A percentile compares a stretch with the other conserved stretches of the same genome.
Conservation (phyloP, 2,113 vertebrate species). For the Ibidorhyncha struthersii region DNA sequence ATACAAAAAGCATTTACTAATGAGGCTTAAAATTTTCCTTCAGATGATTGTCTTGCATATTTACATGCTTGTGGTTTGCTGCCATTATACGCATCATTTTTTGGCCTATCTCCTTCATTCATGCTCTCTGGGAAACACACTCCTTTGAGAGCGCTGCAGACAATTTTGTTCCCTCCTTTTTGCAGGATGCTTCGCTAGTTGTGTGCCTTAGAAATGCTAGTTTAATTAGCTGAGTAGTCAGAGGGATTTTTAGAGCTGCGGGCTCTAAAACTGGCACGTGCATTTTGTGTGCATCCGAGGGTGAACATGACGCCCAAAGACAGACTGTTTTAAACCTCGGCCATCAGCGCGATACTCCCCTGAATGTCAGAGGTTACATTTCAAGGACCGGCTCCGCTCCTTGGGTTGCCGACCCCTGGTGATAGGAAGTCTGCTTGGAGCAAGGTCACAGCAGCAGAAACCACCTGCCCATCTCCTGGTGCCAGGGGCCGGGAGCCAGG, state of each 20-base stretch:
- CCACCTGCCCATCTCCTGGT: constrained; percentile 28
- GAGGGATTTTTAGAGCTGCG: not conserved
- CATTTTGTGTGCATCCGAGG: not conserved
- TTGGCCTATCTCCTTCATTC: not conserved
- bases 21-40: constrained; percentile 32
- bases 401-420: constrained; percentile 32
- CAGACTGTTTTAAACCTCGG: not conserved
- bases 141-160: not conserved
- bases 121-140: not conserved
- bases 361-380: constrained; percentile 35
- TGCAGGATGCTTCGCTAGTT: not conserved
- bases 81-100: not conserved
- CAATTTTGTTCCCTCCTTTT: not conserved
- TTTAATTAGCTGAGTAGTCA: not conserved
- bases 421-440: constrained; percentile 66
- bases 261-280: not conserved
- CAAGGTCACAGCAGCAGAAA: constrained; percentile 63
- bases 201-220: not conserved
- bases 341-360: not conserved
- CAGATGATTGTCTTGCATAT: not conserved
- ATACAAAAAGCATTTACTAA: constrained; percentile 34
- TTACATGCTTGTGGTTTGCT: constrained; percentile 36
- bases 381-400: not conserved
- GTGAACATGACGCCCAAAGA: not conserved
- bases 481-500: constrained; percentile 54